Evolutionary conservation across 2,113 vertebrate species (phyloP), one percentile per base, ranked within the genome.

Genomic region (Eulemur macaco): DNA sequence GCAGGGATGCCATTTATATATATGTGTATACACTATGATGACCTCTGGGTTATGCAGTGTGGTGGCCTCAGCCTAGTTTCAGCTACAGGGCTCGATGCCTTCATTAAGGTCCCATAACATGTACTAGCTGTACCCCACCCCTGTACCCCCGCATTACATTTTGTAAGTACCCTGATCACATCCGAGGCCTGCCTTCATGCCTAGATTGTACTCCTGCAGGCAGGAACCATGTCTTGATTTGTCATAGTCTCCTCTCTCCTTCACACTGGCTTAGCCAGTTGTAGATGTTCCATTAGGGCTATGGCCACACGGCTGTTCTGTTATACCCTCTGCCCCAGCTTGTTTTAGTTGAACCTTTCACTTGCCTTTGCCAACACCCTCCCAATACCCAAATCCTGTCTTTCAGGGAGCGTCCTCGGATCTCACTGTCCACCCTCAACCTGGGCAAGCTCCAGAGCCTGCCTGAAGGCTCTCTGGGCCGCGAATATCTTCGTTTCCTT

Each of bases 401-500:
- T 92, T 54, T 52, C 97, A 99, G 99, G 96, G 99, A 99, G 73
- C 98, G 99, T 42, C 99, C 99, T 50, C 98, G 99, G 56, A 99
- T 99, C 96, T 98, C 99, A 0, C 98, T 99, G 20, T 99, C 99
- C n/a, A 99, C 99, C 0, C 98, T 99, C 3, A 98, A 99, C 94
- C 60, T 99, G 90, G 80, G 31, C 45, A 93, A 90, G 81, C 99
- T 99, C 98, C 98, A 66, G 25, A 98, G 96, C 2, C 98, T 99
- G 97, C 99, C 99, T 0, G 98, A 98, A 0, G 99, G 99, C 71
- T 98, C 99, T 0, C 98, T 99, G 34, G 99, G 99, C 56, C 98
- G 98, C 6, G 99, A 99, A 92, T 99, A 99, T 6, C 96, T 99
- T 50, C 98, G 98, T 8, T 99, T 99, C 95, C 96, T 99, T 84